These are phyloP conservation scores for Pocillopora meandrina DNA, from an alignment of 92 coral and sea anemone genomes.

Conservation along the genomic window DNA sequence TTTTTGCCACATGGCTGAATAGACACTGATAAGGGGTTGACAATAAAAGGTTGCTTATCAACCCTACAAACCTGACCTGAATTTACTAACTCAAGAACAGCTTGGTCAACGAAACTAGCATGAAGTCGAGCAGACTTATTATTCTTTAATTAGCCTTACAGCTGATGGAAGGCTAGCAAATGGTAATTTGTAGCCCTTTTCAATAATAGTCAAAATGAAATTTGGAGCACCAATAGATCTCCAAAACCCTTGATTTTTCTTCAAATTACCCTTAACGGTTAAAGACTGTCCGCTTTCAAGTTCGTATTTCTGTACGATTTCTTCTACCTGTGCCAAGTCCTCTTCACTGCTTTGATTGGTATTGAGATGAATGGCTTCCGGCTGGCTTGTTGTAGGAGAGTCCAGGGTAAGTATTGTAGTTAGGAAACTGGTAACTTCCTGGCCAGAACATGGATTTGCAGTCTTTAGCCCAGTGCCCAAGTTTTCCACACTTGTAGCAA, in stretches of 20 bases:
- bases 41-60: slow-evolving; percentile 17
- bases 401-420: slow-evolving; percentile 25
- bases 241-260: slow-evolving; percentile 38
- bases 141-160: slow-evolving; percentile 33
- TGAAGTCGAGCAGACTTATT: slow-evolving; percentile 43
- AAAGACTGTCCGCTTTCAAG: slow-evolving; percentile 45
- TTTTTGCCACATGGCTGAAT: slow-evolving; percentile 62
- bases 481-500: neutral
- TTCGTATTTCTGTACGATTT: slow-evolving; percentile 3
- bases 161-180: no score
- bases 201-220: slow-evolving; percentile 43
- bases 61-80: slow-evolving; percentile 37
- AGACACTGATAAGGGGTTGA: slow-evolving; percentile 63
- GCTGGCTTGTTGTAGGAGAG: slow-evolving; percentile 37
- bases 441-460: slow-evolving; percentile 8
- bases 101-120: slow-evolving; percentile 32
- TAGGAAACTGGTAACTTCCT: slow-evolving; percentile 20
- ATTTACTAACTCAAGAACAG: slow-evolving; percentile 30
- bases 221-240: slow-evolving; percentile 52
- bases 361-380: neutral
- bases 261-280: slow-evolving; percentile 52
- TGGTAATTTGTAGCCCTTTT: no score
- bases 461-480: neutral
- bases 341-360: no score
- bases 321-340: no score